Evolutionary conservation across 2,888 invertebrate species (phyloP), one percentile per base, ranked within the genome.

Genomic region (Chrysolina oricalcia): DNA sequence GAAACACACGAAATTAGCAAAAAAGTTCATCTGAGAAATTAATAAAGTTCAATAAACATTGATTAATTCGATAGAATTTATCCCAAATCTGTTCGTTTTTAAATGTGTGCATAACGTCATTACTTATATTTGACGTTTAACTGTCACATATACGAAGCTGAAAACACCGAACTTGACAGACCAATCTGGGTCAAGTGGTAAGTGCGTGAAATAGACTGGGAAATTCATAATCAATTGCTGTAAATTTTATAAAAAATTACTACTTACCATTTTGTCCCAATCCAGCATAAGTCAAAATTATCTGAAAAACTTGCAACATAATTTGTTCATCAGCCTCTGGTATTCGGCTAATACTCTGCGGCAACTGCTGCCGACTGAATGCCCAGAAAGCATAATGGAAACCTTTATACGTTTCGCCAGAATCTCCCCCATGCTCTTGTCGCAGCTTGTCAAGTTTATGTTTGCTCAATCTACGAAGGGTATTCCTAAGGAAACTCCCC

Each of bases 331-430:
- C 97, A 1, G 94, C 93, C 88, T 97, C 97, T 69, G 95, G 93
- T 77, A 97, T 91, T 83, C 94, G 93, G 73, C 95, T 95, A 76
- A 98, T 92, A 83, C 95, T 95, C 89, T 97, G 97, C 2, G 94
- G 92, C 72, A 97, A 89, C 9, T 93, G 91, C 76, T 94, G 92
- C 80, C 97, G 93, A 84, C 95, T 94, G 90, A 97, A 98, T 56
- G 96, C 94, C 98, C 98, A 98, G 90, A 94, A 97, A 21, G 92
- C 93, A 79, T 95, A 93, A 11, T 95, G 94, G 88, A 95, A 97
- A 70, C 95, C 95, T 89, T 96, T 96, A 89, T 96, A 96, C 56
- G 94, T 93, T 89, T 97, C 96, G 21, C 95, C 94, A 71, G 94
- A 93, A 76, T 93, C 93, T 13, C 90, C 91, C 53, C 93, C 92